A percentile compares a stretch with the other conserved stretches of the same genome.
These are phyloP conservation scores for Oreotrochilus melanogaster DNA, from an alignment of 2,113 vertebrate genomes.

Conservation along the genomic window DNA sequence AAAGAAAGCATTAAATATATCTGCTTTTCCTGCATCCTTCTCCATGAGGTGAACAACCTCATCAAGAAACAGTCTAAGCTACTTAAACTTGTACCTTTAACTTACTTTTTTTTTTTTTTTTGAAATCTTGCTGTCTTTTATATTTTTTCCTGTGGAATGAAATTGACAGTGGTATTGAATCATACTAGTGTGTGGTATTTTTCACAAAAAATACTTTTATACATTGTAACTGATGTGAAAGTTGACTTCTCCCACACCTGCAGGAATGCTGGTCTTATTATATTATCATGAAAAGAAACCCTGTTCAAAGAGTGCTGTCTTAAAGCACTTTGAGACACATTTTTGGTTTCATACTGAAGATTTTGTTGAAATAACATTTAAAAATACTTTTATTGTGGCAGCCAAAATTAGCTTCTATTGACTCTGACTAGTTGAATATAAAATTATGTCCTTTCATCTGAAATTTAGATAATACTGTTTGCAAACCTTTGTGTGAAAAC, in stretches of 20 bases:
- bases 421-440: neutral
- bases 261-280: neutral
- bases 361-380: neutral
- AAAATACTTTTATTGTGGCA: neutral
- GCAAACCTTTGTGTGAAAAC: neutral
- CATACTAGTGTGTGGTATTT: neutral
- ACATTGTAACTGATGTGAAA: neutral
- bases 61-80: neutral
- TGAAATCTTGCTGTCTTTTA: neutral
- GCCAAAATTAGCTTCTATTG: neutral
- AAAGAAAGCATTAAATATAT: neutral
- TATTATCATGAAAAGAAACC: neutral
- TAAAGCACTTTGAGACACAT: neutral
- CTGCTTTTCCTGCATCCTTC: neutral
- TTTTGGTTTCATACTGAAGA: neutral
- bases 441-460: neutral
- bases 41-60: neutral
- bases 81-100: accelerated
- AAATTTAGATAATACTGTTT: neutral
- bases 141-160: neutral
- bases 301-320: neutral
- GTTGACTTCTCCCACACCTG: neutral
- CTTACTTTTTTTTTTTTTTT: neutral
- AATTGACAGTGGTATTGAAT: neutral
- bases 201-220: neutral